Percentiles rank a stretch among this genome's conserved stretches.
Conservation (phyloP, 2,888 invertebrate species). For the Anorthoa munda region DNA sequence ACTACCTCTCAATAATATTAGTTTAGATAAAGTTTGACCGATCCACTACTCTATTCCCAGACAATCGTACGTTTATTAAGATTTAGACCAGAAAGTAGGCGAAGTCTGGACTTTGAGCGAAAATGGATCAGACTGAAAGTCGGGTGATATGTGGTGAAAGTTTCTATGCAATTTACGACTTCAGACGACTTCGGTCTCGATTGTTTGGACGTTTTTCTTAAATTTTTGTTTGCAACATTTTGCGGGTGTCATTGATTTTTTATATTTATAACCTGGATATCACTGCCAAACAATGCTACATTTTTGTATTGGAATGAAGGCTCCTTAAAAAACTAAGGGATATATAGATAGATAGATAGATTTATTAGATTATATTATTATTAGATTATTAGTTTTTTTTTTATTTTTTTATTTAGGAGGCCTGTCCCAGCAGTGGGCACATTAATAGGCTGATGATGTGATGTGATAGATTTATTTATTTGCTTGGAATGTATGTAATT, state of each 20-base stretch:
- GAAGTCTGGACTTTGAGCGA: slow-evolving; percentile 33
- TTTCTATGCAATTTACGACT: slow-evolving; percentile 56
- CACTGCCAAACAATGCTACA: neutral
- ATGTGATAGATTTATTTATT: too few relatives aligned
- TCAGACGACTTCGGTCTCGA: slow-evolving; percentile 37
- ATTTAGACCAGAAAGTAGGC: slow-evolving; percentile 45
- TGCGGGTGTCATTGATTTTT: slow-evolving; percentile 3
- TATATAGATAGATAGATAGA: too few relatives aligned
- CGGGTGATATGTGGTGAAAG: slow-evolving; percentile 56
- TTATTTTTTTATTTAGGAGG: too few relatives aligned
- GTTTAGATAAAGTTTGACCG: neutral
- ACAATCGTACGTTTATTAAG: slow-evolving; percentile 42
- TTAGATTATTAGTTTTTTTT: too few relatives aligned
- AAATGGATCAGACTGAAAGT: slow-evolving; percentile 52
- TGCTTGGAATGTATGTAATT: too few relatives aligned
- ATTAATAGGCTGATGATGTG: too few relatives aligned
- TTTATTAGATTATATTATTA: too few relatives aligned
- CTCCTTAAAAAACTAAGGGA: neutral
- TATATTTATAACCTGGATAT: neutral
- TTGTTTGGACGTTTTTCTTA: slow-evolving; percentile 40
- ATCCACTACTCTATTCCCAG: slow-evolving; percentile 9
- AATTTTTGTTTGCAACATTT: slow-evolving; percentile 35
- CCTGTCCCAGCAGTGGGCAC: too few relatives aligned
- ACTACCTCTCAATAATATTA: too few relatives aligned
- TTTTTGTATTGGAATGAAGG: neutral